Evolutionary conservation across 2,888 invertebrate genomes (phyloP), one percentile per base, ranked within the genome.

Genomic region (Podabrus alpinus): DNA sequence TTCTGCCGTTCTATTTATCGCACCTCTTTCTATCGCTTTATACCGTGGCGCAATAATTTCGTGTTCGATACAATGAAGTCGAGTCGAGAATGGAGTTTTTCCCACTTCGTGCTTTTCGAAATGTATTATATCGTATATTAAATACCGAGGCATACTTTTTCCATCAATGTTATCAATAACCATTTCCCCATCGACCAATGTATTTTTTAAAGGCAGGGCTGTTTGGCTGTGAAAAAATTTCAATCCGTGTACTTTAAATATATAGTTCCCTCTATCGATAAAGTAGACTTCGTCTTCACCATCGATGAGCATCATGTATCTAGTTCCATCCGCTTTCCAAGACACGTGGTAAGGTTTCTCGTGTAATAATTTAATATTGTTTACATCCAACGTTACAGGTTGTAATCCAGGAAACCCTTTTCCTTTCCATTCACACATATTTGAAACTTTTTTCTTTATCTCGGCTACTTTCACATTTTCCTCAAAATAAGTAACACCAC

Each of bases 241-340:
- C 45, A 99, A 86, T 29, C 93, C 93, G 11, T 92, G 89, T 2
- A 97, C 95, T 88, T 94, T 92, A 87, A 96, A 99, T 66, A 97
- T 93, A 81, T 95, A 94, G 88, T 98, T 94, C 88, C 99, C 97
- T 84, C 99, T 91, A 89, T 99, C 99, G 83, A 99, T 89, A 89
- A 99, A 97, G 85, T 94, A 99, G n/a, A 98, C 91, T 84, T 97
- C 93, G 79, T 94, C 91, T 80, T 92, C 91, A 19, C 94, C 95
- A 82, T 96, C 93, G 79, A 99, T 97, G 60, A 98, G 88, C 96
- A 99, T 96, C 95, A 99, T 95, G 86, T 97, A 99, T 83, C 98
- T 93, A 25, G 95, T 95, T 59, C 99, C 99, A 87, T 99, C 99
- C 10, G 99, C 99, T 86, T 99, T 99, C 99, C 99, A 99, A 1